A percentile compares a stretch with the other conserved stretches of the same genome.
Evolutionary conservation across 2,797 vertebrate species (phyloP).

Genomic region (Phoxinus dragarum): DNA sequence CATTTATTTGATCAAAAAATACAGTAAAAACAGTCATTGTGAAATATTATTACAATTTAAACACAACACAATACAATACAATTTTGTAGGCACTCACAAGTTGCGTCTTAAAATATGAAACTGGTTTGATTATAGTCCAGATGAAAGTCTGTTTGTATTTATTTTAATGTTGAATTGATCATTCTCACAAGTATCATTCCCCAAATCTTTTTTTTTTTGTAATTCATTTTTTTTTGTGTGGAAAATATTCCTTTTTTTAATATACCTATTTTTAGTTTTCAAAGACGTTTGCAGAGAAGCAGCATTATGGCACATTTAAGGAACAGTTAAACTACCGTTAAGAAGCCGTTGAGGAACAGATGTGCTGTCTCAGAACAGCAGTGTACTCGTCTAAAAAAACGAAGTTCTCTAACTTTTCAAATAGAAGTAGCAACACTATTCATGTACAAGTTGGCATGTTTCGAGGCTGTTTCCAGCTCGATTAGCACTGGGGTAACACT

Average conservation of each 20-base stretch:
- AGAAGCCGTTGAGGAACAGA: slow-evolving; percentile 9
- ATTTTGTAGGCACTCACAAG: background rate
- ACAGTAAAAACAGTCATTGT: too few species aligned
- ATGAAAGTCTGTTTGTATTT: background rate
- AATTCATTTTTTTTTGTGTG: background rate
- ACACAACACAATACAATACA: too few species aligned
- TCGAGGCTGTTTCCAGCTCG: slow-evolving; percentile 51
- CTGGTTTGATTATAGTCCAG: background rate
- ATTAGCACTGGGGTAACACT: slow-evolving; percentile 35
- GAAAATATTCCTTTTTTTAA: slow-evolving; percentile 1
- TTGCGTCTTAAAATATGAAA: background rate
- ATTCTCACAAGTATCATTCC: background rate
- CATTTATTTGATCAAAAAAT: too few species aligned
- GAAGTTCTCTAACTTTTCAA: slow-evolving; percentile 6
- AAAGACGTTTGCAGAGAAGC: slow-evolving; percentile 21
- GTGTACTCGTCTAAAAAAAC: background rate
- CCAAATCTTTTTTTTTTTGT: accelerated
- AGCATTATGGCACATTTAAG: slow-evolving; percentile 69
- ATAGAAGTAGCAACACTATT: slow-evolving; percentile 42
- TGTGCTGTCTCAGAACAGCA: background rate
- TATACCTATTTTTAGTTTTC: slow-evolving; percentile 1
- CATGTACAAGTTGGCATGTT: slow-evolving; percentile 51
- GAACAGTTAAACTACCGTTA: slow-evolving; percentile 29
- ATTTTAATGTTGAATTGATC: background rate
- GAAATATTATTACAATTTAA: too few species aligned